Base-by-base conservation (phyloP, 2,113 vertebrate genomes). In the Lamprologus tigripictilis region DNA sequence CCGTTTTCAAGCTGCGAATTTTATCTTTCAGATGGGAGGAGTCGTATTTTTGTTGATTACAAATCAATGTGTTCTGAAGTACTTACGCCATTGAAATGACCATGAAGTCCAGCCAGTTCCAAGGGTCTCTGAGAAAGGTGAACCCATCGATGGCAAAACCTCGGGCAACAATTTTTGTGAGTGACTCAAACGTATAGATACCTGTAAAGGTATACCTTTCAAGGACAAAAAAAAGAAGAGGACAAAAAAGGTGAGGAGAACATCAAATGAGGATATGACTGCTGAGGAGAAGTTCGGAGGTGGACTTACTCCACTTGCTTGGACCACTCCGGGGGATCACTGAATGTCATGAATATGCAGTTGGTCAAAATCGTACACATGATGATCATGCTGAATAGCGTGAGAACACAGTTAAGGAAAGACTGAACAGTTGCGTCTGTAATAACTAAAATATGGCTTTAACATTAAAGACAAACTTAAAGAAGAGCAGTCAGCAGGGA, bases 301-400 rank as follows among this genome's bases (percentile, higher is more conserved):
- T 80, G 80, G 96, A 97, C 96, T 99, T 97, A 99, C 98, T 99
- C 98, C 95, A 99, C 98, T 96, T 99, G 98, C 97, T 99, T 99
- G 66, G 98, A 98, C 98, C 98, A 99, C 53, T 99, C 98, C 0
- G 98, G 98, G 8, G 98, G 98, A 94, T 99, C 98, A 96, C 98
- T 99, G 97, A 99, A 99, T 94, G 98, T 99, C 98, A 99, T 99
- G 97, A 99, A 99, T 91, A 99, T 98, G 95, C 98, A 99, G 98
- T 99, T 99, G 96, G 98, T 99, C 98, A 99, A 97, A 98, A 99
- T 99, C 89, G 98, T 99, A 97, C 97, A 98, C 98, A 99, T 99
- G 93, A 99, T 99, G 97, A 99, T 99, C 98, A 99, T 99, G 97
- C 98, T 99, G 96, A 99, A 99, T 94, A 99, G 95, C 96, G 98